Conservation (phyloP, 2,113 vertebrate species). For the Brienomyrus brachyistius region DNA sequence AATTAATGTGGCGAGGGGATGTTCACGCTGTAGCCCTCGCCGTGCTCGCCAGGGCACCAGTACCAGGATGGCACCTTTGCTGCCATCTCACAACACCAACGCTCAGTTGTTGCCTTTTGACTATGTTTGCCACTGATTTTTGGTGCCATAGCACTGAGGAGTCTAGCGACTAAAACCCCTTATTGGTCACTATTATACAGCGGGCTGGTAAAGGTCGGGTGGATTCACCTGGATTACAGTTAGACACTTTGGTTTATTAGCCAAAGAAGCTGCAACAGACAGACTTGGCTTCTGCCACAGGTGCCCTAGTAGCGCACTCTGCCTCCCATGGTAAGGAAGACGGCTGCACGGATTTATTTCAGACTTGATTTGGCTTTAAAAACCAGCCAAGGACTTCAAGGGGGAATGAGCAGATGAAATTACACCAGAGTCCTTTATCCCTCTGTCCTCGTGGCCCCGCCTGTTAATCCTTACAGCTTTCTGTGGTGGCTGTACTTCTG, state of each 20-base stretch:
- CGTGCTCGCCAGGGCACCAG: background rate
- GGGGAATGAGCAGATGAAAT: background rate
- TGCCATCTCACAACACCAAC: background rate
- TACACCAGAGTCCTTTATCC: background rate
- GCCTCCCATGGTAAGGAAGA: background rate
- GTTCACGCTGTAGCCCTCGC: conserved; percentile 27
- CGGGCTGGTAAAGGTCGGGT: background rate
- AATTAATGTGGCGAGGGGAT: conserved; percentile 54
- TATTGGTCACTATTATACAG: background rate
- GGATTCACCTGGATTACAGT: background rate
- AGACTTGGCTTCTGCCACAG: background rate
- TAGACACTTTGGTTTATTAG: background rate
- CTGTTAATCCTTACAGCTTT: background rate
- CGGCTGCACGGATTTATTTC: background rate
- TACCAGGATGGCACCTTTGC: background rate
- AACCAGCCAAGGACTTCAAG: background rate
- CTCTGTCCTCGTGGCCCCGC: background rate
- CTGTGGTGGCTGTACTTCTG: background rate
- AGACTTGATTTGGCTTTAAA: background rate
- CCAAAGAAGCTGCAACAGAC: background rate
- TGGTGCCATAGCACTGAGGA: background rate
- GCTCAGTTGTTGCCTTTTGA: background rate
- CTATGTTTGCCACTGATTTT: background rate
- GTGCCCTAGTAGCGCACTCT: background rate
- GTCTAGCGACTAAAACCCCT: background rate